phyloP scores from a whole-genome alignment of 1,140 invertebrate species.

The Brachionus asplanchnoidis region DNA sequence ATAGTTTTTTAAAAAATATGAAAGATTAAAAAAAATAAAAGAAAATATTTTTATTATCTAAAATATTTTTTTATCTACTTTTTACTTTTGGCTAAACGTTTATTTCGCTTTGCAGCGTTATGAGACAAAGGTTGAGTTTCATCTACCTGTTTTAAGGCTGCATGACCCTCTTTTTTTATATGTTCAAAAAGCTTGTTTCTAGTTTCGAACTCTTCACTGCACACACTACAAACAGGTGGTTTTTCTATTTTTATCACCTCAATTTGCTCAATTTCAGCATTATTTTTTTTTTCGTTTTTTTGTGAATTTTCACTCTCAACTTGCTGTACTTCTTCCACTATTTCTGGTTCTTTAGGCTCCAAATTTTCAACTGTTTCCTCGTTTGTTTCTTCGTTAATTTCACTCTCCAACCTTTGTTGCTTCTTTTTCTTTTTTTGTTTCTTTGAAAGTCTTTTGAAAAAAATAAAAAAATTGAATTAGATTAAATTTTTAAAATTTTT shows the following conservation, averaged over 20 bases:
- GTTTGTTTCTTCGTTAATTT: not conserved
- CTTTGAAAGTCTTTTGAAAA: constrained; percentile 31
- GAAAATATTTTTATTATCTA: not conserved
- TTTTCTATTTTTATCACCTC: not conserved
- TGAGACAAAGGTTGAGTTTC: constrained; percentile 11
- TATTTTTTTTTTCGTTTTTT: not conserved
- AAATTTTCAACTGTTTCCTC: not conserved
- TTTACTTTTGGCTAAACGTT: constrained; percentile 30
- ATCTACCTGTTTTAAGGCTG: constrained; percentile 13
- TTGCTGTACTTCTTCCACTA: not conserved
- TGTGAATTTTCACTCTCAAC: not conserved
- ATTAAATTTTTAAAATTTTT: no score
- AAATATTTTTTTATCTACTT: not conserved
- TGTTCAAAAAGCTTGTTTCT: constrained; percentile 53
- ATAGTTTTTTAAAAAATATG: no score
- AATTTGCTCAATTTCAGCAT: not conserved
- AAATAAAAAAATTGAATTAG: no score
- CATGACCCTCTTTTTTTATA: constrained; percentile 50
- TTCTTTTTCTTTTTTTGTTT: constrained; percentile 38
- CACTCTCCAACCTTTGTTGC: not conserved
- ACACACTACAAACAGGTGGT: constrained; percentile 37
- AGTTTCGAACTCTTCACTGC: constrained; percentile 46
- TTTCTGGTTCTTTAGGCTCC: not conserved
- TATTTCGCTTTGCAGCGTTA: constrained; percentile 26
- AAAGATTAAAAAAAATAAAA: no score